These are phyloP conservation scores for Phymorhynchus buccinoides DNA, from an alignment of 1,140 invertebrate genomes.

Conservation along the genomic window DNA sequence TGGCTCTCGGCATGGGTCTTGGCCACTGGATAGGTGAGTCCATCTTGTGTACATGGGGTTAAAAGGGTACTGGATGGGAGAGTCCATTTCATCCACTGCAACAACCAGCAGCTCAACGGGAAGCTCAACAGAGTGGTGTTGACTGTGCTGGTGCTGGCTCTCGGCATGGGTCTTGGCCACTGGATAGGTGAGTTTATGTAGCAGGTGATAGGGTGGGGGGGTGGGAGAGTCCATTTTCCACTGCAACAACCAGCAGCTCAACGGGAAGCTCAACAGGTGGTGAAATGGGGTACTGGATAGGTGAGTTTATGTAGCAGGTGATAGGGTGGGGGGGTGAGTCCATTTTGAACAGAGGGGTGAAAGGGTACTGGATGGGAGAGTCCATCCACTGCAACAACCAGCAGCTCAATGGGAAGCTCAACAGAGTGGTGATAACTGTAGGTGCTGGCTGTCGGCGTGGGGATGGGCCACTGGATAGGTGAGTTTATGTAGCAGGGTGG, in stretches of 20 bases:
- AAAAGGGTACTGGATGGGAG: too few relatives aligned
- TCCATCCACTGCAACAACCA: conserved; percentile 31
- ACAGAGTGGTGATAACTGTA: conserved; percentile 21
- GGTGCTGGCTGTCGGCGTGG: conserved; percentile 22
- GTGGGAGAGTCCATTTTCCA: too few relatives aligned
- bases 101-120: conserved; percentile 35
- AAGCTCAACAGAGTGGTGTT: conserved; percentile 28
- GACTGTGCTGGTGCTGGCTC: conserved; percentile 10
- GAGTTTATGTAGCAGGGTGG: too few relatives aligned
- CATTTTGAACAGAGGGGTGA: too few relatives aligned
- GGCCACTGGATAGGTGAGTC: conserved; percentile 35
- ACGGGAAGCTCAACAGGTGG: conserved; percentile 22
- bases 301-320: not conserved
- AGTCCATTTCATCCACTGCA: conserved; percentile 25
- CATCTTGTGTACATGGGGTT: too few relatives aligned
- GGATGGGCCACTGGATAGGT: conserved; percentile 35
- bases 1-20: conserved; percentile 22
- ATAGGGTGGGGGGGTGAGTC: conserved; percentile 30
- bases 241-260: conserved; percentile 35
- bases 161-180: conserved; percentile 28
- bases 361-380: too few relatives aligned
- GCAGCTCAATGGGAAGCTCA: conserved; percentile 28
- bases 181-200: conserved; percentile 39
- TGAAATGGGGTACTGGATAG: conserved; percentile 9
- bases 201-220: conserved; percentile 31